Evolutionary conservation across 2,888 invertebrate species (phyloP), one percentile per base, ranked within the genome.

Genomic region (Drosophila anceps): DNA sequence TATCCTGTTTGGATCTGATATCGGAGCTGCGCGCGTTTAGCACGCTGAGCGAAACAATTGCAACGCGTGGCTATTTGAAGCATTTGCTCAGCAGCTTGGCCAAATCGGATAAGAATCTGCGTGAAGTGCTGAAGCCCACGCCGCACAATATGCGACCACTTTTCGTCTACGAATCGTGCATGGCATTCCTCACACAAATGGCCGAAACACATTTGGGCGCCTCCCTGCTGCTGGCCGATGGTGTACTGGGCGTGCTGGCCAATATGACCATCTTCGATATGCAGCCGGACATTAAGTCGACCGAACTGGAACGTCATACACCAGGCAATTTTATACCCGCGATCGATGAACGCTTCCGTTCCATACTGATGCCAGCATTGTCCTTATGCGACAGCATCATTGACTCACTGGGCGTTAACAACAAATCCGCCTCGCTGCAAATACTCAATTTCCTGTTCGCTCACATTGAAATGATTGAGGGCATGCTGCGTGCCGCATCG

Each of bases 101-200:
- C 69, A 95, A 96, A 69, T 96, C 96, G 39, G 96, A 98, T 89
- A 95, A 94, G 51, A 94, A 95, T 24, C 92, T 97, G 8, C 91
- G 92, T 10, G 90, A 94, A 90, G 94, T 96, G n/a, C 88, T 97
- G 50, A 95, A 95, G 82, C 95, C 95, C 15, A 94, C 94, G 75
- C 95, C 96, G 0, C 94, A 95, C 55, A 95, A 95, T 3, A 94
- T 98, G 48, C 95, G 96, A 64, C 95, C 96, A 0, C 93, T 98
- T 0, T 98, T 97, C 93, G 95, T 98, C 18, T 98, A 97, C 93
- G 97, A 97, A 92, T 96, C 97, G 0, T 97, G 97, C 93, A 96
- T 98, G 96, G 95, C 96, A 41, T 94, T 97, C 78, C 94, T 98
- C 20, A 94, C 95, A 59, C 94, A 96, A 88, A 94, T 97, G 82